Percentiles rank a stretch among this genome's conserved stretches.
Conservation (phyloP, 1,140 invertebrate genomes). For the Holotrichia oblita region DNA sequence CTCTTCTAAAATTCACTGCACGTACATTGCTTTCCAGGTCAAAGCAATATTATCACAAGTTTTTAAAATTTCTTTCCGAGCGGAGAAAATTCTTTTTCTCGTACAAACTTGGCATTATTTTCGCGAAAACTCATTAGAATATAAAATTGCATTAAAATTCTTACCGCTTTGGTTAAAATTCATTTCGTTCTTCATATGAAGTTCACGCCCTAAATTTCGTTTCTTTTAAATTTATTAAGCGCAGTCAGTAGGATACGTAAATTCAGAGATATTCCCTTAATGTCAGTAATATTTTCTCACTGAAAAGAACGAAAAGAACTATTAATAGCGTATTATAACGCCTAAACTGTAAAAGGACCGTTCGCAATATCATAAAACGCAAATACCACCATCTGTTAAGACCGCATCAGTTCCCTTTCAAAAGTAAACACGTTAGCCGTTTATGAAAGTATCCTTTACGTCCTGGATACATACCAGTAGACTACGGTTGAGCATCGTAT, state of each 20-base stretch:
- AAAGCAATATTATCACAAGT: background rate
- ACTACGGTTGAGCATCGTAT: background rate
- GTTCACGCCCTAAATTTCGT: background rate
- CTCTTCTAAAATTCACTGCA: background rate
- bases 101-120: constrained; percentile 1
- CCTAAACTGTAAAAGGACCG: too few relatives aligned
- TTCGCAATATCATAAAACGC: too few relatives aligned
- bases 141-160: constrained; percentile 9
- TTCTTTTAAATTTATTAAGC: background rate
- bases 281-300: too few relatives aligned
- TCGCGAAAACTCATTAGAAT: constrained; percentile 2
- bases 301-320: too few relatives aligned
- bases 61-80: background rate
- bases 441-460: background rate
- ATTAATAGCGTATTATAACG: too few relatives aligned
- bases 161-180: background rate
- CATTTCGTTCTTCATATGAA: background rate
- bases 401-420: background rate
- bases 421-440: background rate
- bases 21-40: constrained; percentile 4
- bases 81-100: background rate
- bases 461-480: background rate
- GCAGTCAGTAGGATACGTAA: background rate
- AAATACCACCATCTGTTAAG: too few relatives aligned
- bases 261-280: background rate